Evolutionary conservation across 2,113 vertebrate genomes (phyloP), one percentile per base, ranked within the genome.

Genomic region (Ciconia boyciana): DNA sequence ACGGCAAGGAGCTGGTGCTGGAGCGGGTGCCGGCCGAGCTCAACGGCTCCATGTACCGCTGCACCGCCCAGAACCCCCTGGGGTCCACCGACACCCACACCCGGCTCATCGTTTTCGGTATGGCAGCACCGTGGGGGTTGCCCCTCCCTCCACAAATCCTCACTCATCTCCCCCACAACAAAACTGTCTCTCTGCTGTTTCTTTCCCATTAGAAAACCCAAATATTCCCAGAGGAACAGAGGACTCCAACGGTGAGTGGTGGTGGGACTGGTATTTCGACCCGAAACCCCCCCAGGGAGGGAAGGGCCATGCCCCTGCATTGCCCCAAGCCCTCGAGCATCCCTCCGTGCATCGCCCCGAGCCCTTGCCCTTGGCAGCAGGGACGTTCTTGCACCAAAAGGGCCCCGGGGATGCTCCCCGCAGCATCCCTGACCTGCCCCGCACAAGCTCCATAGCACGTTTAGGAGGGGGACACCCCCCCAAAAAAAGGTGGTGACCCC

Each of bases 41-140:
- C 68, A 99, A 99, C 0, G 99, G 99, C 81, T 99, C 99, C 97
- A 99, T 99, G 99, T 99, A 99, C 93, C 99, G 99, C 96, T 99
- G 99, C 98, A 99, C 99, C 0, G 99, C 99, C 44, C 99, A 99
- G 98, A 99, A 99, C 97, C 99, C 99, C 2, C 97, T 99, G 97
- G 99, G 99, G 75, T 99, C 99, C 96, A 99, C 99, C 0, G 99
- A 99, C 97, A 99, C 99, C 7, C 99, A 99, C 98, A 99, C 99
- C 16, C 98, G 99, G 92, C 99, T 99, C 98, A 99, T 99, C 24
- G 99, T 99, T 79, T 99, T 99, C 2, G 99, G 99, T 99, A 98
- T 1, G 76, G 44, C 3, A 0, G 0, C 28, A 3, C 41, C 1
- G 0, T 0, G 0, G 49, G 1, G 58, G 15, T 64, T 54, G 32